Conservation (phyloP, 2,113 vertebrate species). For the Sinocyclocheilus grahami region DNA sequence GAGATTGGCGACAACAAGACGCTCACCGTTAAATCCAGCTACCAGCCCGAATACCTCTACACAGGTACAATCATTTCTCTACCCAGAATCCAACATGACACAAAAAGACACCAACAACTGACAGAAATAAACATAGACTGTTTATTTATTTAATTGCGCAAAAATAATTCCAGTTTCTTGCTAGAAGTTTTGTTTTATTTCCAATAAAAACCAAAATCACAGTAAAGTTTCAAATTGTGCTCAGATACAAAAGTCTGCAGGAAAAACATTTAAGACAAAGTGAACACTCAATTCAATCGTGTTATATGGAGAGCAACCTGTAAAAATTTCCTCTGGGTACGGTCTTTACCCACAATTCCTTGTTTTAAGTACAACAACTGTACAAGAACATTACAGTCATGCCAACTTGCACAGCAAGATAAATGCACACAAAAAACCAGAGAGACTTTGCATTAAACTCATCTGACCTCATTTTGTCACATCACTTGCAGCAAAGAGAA, state of each 20-base stretch:
- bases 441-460: not conserved
- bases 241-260: not conserved
- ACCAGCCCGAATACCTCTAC: conserved; percentile 88
- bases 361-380: not conserved
- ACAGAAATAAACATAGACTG: not conserved
- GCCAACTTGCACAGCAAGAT: not conserved
- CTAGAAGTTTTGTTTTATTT: not conserved
- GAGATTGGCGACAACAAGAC: conserved; percentile 93
- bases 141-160: too few relatives aligned
- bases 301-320: not conserved
- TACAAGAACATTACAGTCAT: not conserved
- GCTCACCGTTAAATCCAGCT: conserved; percentile 89
- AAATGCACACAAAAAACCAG: not conserved
- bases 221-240: not conserved
- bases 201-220: not conserved
- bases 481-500: not conserved
- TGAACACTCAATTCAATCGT: not conserved
- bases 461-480: not conserved
- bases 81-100: not conserved
- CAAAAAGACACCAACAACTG: not conserved
- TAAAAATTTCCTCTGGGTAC: not conserved
- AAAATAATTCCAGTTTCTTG: not conserved
- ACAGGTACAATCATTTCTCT: conserved; percentile 78
- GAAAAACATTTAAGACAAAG: not conserved
- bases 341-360: not conserved